Conservation (phyloP, 2,113 vertebrate species). For the Peromyscus maniculatus region DNA sequence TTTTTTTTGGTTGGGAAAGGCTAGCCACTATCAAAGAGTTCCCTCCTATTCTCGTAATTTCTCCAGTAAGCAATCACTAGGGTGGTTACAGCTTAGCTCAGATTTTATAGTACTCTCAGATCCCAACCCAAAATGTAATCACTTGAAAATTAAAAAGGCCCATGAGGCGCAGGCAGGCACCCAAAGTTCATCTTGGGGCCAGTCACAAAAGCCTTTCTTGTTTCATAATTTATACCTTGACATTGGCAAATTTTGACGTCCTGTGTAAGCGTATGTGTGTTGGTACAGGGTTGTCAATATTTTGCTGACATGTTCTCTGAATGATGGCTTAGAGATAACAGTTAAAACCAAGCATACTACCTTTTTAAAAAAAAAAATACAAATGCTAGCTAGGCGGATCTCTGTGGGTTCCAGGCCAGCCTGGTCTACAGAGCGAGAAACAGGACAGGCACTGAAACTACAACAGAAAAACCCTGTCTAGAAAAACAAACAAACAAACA, state of each 20-base stretch:
- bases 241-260: constrained; percentile 61
- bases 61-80: constrained; percentile 6
- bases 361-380: neutral
- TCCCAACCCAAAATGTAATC: constrained; percentile 48
- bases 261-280: constrained; percentile 10
- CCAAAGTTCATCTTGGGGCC: constrained; percentile 55
- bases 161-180: neutral
- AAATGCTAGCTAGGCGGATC: neutral
- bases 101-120: constrained; percentile 64
- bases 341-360: constrained; percentile 54
- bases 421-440: too few relatives aligned
- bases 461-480: too few relatives aligned
- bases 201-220: constrained; percentile 57
- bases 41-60: neutral
- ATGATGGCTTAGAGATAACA: constrained; percentile 29
- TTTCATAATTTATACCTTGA: constrained; percentile 56
- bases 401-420: too few relatives aligned
- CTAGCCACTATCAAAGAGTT: neutral
- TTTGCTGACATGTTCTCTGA: constrained; percentile 66
- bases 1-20: neutral
- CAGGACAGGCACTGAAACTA: too few relatives aligned
- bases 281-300: constrained; percentile 62
- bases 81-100: neutral
- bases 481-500: too few relatives aligned
- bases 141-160: constrained; percentile 68